These are phyloP conservation scores for Diglossa brunneiventris DNA, from an alignment of 2,113 vertebrate species.

Conservation along the genomic window DNA sequence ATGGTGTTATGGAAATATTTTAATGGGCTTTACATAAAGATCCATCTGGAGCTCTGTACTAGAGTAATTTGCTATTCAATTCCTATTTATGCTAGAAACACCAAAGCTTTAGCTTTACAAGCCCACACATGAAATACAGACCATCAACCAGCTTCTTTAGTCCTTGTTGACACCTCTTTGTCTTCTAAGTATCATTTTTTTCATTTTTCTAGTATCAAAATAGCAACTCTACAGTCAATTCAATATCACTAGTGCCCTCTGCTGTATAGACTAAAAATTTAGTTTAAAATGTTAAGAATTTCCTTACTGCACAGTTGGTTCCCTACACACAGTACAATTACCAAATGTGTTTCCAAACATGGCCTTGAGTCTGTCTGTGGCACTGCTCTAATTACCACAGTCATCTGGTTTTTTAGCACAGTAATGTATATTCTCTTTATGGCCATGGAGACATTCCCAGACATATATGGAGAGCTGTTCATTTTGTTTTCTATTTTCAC, in stretches of 20 bases:
- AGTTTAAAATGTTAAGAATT: background rate
- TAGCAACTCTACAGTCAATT: background rate
- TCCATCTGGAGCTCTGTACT: background rate
- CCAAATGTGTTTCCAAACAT: background rate
- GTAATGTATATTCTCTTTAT: background rate
- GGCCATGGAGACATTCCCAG: background rate
- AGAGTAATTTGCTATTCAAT: background rate
- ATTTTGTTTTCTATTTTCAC: background rate
- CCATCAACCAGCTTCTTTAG: background rate
- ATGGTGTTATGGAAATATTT: background rate
- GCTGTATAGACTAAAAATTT: conserved; percentile 13
- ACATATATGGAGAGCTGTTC: background rate
- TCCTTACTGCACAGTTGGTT: background rate
- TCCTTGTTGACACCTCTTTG: background rate
- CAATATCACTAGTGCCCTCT: conserved; percentile 51
- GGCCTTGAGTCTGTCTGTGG: background rate
- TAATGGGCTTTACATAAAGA: conserved; percentile 6
- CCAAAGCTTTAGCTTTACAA: background rate
- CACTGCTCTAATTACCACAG: background rate
- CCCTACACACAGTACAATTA: background rate
- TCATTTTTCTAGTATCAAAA: background rate
- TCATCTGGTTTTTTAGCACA: background rate
- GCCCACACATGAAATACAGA: background rate
- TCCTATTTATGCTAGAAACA: background rate
- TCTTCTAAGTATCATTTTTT: background rate